Conservation (phyloP, 2,113 vertebrate genomes). For the Corythaeola cristata region DNA sequence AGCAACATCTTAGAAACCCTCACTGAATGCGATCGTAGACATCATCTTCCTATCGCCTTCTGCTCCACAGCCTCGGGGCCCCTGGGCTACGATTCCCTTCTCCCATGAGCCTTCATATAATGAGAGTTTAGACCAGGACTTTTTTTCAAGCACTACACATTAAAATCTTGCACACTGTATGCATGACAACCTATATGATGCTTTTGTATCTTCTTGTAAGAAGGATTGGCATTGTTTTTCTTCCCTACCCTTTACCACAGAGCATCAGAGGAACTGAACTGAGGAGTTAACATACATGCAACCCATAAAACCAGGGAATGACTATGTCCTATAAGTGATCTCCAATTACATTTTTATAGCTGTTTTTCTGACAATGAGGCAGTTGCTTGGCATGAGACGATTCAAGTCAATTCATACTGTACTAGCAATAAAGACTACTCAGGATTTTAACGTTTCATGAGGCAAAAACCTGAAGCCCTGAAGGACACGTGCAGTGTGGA, state of each 20-base stretch:
- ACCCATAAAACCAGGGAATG: not conserved
- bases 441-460: not conserved
- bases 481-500: not conserved
- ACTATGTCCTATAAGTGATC: not conserved
- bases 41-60: not conserved
- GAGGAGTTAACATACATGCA: not conserved
- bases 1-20: not conserved
- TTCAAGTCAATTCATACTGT: not conserved
- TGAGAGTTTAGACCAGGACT: not conserved
- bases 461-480: not conserved
- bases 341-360: not conserved
- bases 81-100: not conserved
- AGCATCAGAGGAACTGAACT: not conserved
- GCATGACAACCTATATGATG: not conserved
- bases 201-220: not conserved
- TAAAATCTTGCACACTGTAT: not conserved
- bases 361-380: not conserved
- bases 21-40: not conserved
- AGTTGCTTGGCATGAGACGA: not conserved
- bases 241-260: not conserved
- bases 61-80: not conserved
- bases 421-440: not conserved
- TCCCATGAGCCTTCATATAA: not conserved
- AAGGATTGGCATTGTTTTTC: not conserved
- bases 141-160: not conserved